Evolutionary conservation across 2,888 invertebrate species (phyloP).

Genomic region (Sarcophaga rosellei): DNA sequence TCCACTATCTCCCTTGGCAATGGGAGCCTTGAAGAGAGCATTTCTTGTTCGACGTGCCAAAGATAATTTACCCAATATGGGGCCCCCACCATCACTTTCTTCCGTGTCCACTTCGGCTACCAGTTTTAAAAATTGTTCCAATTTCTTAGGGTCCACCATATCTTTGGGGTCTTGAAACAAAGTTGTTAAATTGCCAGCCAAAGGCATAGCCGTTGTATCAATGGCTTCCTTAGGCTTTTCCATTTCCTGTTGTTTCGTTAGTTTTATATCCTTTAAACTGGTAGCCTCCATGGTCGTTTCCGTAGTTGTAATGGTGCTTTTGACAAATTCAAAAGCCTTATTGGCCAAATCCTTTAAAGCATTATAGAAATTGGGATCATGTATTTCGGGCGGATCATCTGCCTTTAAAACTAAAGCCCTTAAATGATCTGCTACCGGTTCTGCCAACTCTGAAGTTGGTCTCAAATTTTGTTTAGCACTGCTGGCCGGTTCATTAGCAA

Average conservation of each 20-base stretch:
- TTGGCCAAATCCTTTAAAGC: conserved; percentile 84
- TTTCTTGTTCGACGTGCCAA: conserved; percentile 86
- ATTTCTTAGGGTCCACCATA: conserved; percentile 80
- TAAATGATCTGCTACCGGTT: conserved; percentile 83
- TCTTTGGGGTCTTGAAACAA: conserved; percentile 81
- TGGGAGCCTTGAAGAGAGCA: conserved; percentile 81
- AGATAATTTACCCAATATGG: conserved; percentile 86
- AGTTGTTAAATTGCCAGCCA: conserved; percentile 73
- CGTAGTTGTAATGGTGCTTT: conserved; percentile 80
- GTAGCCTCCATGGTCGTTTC: conserved; percentile 46
- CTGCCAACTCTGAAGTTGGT: conserved; percentile 10
- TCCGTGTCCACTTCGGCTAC: conserved; percentile 81
- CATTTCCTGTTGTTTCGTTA: conserved; percentile 24
- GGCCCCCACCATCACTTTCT: conserved; percentile 82
- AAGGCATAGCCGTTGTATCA: conserved; percentile 64
- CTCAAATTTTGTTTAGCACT: conserved; percentile 71
- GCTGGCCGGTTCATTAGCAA: conserved; percentile 85
- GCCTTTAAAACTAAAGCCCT: conserved; percentile 85
- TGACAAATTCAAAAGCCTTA: conserved; percentile 84
- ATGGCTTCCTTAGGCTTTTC: conserved; percentile 28
- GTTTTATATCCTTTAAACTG: conserved; percentile 36
- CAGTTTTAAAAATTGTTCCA: conserved; percentile 79
- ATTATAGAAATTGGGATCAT: conserved; percentile 78
- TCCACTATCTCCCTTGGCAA: conserved; percentile 69
- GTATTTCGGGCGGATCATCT: conserved; percentile 79